Conservation (phyloP, 2,113 vertebrate genomes). For the Agapornis roseicollis region DNA sequence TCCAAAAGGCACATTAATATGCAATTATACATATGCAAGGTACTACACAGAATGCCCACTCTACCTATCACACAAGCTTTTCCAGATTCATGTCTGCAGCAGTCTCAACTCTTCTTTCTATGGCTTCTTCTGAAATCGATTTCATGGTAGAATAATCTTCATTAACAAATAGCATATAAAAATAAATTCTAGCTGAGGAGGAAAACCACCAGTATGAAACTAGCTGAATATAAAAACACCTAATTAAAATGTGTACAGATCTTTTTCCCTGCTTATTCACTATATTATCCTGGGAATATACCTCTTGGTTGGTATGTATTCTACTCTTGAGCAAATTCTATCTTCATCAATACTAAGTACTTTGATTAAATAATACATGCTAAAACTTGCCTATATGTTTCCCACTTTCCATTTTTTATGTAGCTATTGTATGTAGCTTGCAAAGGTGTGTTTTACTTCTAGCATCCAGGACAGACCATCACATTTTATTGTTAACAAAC, state of each 20-base stretch:
- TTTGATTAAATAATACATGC: background rate
- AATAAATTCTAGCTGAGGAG: background rate
- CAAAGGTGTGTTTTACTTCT: background rate
- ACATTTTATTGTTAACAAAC: background rate
- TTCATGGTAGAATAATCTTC: background rate
- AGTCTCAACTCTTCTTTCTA: background rate
- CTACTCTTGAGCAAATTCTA: background rate
- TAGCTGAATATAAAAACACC: background rate
- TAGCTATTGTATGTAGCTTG: background rate
- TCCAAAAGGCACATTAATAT: background rate
- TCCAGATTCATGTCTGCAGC: background rate
- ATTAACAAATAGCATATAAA: background rate
- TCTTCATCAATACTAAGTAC: background rate
- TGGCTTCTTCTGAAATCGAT: background rate
- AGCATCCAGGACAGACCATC: background rate
- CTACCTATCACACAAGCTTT: background rate
- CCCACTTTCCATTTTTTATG: background rate
- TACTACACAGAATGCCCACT: background rate
- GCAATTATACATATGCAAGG: background rate
- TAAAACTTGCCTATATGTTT: background rate
- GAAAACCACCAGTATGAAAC: background rate
- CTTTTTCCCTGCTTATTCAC: background rate
- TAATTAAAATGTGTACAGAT: background rate
- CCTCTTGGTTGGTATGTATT: background rate
- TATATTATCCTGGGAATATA: background rate